Base-by-base conservation (phyloP, 2,113 vertebrate genomes). In the Rhipidura dahli region DNA sequence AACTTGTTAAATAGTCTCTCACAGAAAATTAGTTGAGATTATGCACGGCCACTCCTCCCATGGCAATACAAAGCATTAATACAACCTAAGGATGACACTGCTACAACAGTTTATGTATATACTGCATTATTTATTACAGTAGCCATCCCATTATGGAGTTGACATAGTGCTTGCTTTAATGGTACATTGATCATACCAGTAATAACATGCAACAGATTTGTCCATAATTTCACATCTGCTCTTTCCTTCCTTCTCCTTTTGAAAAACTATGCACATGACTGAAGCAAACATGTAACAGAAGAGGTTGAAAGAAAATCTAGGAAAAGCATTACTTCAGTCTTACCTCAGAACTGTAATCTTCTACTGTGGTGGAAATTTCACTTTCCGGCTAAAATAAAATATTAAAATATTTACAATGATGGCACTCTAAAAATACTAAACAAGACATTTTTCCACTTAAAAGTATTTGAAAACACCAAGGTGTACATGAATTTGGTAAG, bases 291-390 rank as follows among this genome's bases (percentile, higher is more conserved):
- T 4, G 28, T 10, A 65, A 77, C 18, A 83, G 26, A 60, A 93
- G 86, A 90, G 47, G 27, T 5, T 80, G 47, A 83, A 93, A 85
- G 60, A 59, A 71, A 89, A 77, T 60, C 59, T 66, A 81, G 20
- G 45, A 81, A 81, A 93, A 94, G 7, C 11, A 2, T 89, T 77
- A 70, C 37, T 71, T 81, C 30, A 81, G 49, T 93, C 98, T 99
- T 98, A 99, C 99, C 99, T 99, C 99, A 56, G 99, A 99, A 78
- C 99, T 99, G 95, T 98, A 99, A 97, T 99, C 99, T 97, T 99
- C 99, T 50, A 99, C 98, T 31, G 99, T 99, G 40, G 99, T 99
- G 47, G 99, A 99, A 96, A 99, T 97, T 97, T 99, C 99, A 97
- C 98, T 99, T 97, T 99, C 99, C 0, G 97, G 98, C 99, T 99